Base-by-base conservation (phyloP, 2,113 vertebrate species). In the Setophaga petechia region DNA sequence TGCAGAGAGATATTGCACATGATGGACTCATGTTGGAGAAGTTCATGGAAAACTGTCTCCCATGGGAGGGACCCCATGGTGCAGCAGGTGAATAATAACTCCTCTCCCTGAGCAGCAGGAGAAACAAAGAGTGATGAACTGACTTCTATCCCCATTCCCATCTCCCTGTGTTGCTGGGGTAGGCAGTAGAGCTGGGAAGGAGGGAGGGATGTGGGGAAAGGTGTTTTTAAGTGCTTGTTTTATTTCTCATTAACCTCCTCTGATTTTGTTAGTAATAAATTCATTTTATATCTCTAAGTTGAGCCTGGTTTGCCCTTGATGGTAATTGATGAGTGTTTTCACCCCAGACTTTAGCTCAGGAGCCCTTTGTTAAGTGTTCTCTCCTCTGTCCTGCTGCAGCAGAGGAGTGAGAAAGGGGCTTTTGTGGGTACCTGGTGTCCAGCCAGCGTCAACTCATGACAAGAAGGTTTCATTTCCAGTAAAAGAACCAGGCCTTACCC, bases 21-120 rank as follows among this genome's bases (percentile, higher is more conserved):
- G 47, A 52, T 44, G 46, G 55, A 71, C 6, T 15, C 31, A 28
- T 4, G 3, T 3, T 3, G 2, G 46, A 61, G 20, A 72, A 52
- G 27, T 21, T 54, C 0, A 18, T 6, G 21, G 27, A 18, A n/a
- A 55, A 3, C 39, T 39, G 3, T 37, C 33, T 46, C 17, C 47
- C 14, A 1, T 27, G 39, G 25, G 39, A 55, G 27, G 27, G 14
- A 65, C 15, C 28, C n/a, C 41, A 23, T 0, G 0, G 22, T 74
- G 58, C n/a, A 65, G 49, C 5, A 55, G 39, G 4, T 5, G 33
- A 73, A 54, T 4, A 2, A 31, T 5, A 1, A 41, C 35, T 46
- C 33, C 11, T 63, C 14, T 55, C 33, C 39, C 68, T 27, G 39
- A 46, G 58, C 21, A 84, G 39, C 22, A 23, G 58, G 33, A 46